Evolutionary conservation across 2,113 vertebrate species (phyloP), one percentile per base, ranked within the genome.

Genomic region (Scophthalmus maximus): DNA sequence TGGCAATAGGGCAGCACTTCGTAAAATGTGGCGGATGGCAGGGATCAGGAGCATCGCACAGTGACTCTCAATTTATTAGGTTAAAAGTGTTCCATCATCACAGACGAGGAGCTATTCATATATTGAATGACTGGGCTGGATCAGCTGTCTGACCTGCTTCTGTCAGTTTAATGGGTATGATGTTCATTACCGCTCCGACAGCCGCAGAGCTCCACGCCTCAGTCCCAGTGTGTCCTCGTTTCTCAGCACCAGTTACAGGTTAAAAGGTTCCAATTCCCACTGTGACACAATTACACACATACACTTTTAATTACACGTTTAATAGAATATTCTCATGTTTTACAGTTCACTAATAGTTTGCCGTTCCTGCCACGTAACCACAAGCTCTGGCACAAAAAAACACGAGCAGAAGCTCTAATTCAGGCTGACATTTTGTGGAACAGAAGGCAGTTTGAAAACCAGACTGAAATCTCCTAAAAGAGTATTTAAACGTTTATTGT

Each of bases 121-220:
- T 90, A 91, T 92, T 92, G 91, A 91, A 89, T 88, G 90, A 90
- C 75, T 76, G 55, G 79, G 83, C 88, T 89, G 82, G 89, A 92
- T 92, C 90, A 92, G 82, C 87, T 79, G 86, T 85, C 87, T 92
- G 91, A 91, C 91, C 91, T 86, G 88, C 78, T 92, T 92, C 90
- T 91, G 88, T 91, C 88, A 89, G 49, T 91, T 87, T 91, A 90
- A 92, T 88, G 88, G 90, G 81, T 79, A 74, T 59, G 78, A 89
- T 81, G 84, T 91, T 92, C 90, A 91, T 91, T 90, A 91, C 87
- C 53, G 85, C 75, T 80, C 78, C 56, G 75, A 78, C 73, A 82
- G 82, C 51, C 38, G 25, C 81, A 82, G 49, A 78, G 78, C 80
- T 55, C 78, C 27, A 2, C 68, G 85, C 53, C 68, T 68, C 79